Percentiles rank a stretch among this genome's conserved stretches.
These are phyloP conservation scores for Zaprionus vittiger DNA, from an alignment of 1,140 invertebrate genomes.

Conservation along the genomic window DNA sequence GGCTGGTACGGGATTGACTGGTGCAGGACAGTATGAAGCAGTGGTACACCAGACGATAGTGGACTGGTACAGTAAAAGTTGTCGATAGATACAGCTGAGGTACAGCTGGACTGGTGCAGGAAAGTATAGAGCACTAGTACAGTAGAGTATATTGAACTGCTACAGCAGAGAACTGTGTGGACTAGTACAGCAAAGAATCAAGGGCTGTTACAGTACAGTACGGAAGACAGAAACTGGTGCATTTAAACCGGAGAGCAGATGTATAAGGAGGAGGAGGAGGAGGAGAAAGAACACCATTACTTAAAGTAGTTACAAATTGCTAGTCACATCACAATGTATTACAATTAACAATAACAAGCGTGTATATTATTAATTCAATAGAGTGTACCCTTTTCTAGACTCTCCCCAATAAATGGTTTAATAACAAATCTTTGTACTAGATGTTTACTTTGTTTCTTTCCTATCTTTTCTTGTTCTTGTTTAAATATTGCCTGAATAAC, in stretches of 20 bases:
- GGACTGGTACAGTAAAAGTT: no score
- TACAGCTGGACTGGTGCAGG: neutral
- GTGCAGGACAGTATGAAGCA: no score
- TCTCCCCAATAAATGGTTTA: constrained; percentile 8
- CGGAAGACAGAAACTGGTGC: constrained; percentile 22
- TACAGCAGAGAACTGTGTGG: no score
- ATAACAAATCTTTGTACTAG: constrained; percentile 4
- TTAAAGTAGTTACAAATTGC: constrained; percentile 54
- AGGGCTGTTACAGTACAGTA: neutral
- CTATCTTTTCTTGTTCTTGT: neutral
- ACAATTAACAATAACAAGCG: constrained; percentile 39
- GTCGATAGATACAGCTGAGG: no score
- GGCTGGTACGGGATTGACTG: no score
- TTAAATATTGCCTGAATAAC: neutral
- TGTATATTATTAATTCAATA: constrained; percentile 69
- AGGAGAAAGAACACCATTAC: constrained; percentile 14
- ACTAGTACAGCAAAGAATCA: neutral
- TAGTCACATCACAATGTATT: constrained; percentile 58
- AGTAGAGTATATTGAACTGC: neutral
- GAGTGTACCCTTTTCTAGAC: constrained; percentile 46
- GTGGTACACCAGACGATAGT: no score
- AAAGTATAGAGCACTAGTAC: neutral
- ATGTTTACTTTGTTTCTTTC: neutral
- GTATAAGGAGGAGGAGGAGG: no score
- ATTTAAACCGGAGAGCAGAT: constrained; percentile 40